Evolutionary conservation across 1,140 invertebrate genomes (phyloP), one percentile per base, ranked within the genome.

Genomic region (Palaemon carinicauda): DNA sequence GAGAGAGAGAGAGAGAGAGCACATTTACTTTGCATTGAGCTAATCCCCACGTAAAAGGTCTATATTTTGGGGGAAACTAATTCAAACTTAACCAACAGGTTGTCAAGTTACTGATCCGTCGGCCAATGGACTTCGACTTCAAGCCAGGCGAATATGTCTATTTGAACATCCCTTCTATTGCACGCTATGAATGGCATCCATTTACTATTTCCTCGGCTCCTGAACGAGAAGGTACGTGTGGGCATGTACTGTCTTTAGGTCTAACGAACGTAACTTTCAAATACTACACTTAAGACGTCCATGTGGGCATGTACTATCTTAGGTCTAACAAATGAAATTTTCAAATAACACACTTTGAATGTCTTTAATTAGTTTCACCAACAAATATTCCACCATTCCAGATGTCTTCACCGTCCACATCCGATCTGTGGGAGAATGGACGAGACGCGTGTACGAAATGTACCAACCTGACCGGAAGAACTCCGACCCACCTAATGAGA

Each of bases 121-220:
- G 96, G 54, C 97, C 97, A 0, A 92, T 94, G 0, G 94, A 96
- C 90, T 98, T 99, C 90, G 94, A 96, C 89, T 99, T 96, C 91
- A 94, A 95, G 90, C 96, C 97, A 0, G 98, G 98, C 0, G 98
- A 99, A 92, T 99, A 98, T 90, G 94, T 98, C 17, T 99, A 98
- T 90, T 95, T 98, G 0, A 97, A 98, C 91, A 96, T 99, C 81
- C 98, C 98, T 0, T 94, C 94, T 7, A 97, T 99, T 88, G 97
- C 98, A 0, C 94, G 94, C 77, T 97, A 96, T 90, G 98, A 99
- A 92, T 99, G 97, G 97, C 98, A 99, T 94, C 97, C 98, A 0
- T 98, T 99, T 90, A 98, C 98, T 1, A 97, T 99, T 87, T 98
- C 97, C 92, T 98, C 96, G 90, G 97, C 97, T 29, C 98, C 98